Evolutionary conservation across 92 coral and sea anemone genomes (phyloP), one percentile per base, ranked within the genome.

Genomic region (Hydrozoanthus gracilis): DNA sequence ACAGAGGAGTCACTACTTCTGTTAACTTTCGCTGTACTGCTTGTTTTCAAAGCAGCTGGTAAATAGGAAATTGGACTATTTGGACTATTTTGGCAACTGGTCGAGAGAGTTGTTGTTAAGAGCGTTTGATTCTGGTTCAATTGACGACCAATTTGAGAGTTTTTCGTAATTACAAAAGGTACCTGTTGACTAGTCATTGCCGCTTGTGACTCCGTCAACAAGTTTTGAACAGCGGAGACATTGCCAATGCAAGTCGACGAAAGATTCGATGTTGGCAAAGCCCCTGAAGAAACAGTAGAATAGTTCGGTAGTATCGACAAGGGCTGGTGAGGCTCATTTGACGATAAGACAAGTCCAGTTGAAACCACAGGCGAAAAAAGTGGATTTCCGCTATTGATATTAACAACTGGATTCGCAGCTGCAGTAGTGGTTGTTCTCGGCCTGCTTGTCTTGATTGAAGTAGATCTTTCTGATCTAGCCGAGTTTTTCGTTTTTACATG

Each of bases 1-100:
- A 48, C 73, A 65, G 74, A 70, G 69, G 64, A 39, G 45, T 65
- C 74, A 80, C 55, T 80, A 48, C 18, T 48, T 48, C 58, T 80
- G 55, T 80, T 80, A 17, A 12, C 61, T 62, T 8, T 80, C 60
- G 46, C 17, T 44, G 58, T 64, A 50, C 47, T 64, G 18, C 45
- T 80, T 65, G 71, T 35, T 3, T 16, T 3, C 75, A 65, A 50
- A 46, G 74, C 74, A 15, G 8, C 18, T 7, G 73, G 62, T 13
- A 20, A 10, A 48, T 16, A 66, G 11, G 74, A 80, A 49, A 8
- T 51, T 48, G 54, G 45, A 65, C 60, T 20, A 50, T 27, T 52
- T 12, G 54, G 45, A 65, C 60, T 20, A 50, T 27, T 52, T 12
- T 80, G 62, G 35, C 15, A 50, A 17, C 61, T 20, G 47, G 60